Conservation (phyloP, 2,797 vertebrate species). For the Buceros bicornis region DNA sequence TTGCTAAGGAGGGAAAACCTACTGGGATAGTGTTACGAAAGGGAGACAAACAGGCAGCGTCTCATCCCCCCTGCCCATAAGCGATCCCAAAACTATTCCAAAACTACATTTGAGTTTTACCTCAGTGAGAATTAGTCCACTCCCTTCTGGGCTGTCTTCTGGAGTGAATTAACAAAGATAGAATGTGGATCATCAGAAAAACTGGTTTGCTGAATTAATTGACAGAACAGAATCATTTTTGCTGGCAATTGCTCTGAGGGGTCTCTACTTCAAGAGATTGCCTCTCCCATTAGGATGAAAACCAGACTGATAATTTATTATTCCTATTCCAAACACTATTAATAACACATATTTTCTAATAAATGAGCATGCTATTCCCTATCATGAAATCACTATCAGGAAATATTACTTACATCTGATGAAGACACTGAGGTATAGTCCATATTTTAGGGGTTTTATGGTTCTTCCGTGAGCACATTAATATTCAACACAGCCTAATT, state of each 20-base stretch:
- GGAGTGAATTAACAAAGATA: background rate
- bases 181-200: background rate
- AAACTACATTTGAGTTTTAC: background rate
- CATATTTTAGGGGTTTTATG: background rate
- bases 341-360: background rate
- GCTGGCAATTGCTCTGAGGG: background rate
- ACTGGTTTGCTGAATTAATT: background rate
- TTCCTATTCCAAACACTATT: background rate
- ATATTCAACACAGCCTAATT: background rate
- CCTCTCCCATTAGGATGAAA: background rate
- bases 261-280: background rate
- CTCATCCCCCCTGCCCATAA: background rate
- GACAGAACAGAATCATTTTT: background rate
- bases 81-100: background rate
- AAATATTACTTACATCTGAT: background rate
- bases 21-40: rapidly evolving
- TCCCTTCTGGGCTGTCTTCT: background rate
- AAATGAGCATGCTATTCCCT: background rate
- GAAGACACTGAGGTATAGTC: background rate
- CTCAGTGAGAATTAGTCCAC: background rate
- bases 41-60: background rate
- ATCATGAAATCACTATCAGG: background rate
- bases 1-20: background rate
- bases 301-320: background rate
- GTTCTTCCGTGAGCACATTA: background rate